These are phyloP conservation scores for Phoxinus phoxinus DNA, from an alignment of 2,113 vertebrate genomes.

Conservation along the genomic window DNA sequence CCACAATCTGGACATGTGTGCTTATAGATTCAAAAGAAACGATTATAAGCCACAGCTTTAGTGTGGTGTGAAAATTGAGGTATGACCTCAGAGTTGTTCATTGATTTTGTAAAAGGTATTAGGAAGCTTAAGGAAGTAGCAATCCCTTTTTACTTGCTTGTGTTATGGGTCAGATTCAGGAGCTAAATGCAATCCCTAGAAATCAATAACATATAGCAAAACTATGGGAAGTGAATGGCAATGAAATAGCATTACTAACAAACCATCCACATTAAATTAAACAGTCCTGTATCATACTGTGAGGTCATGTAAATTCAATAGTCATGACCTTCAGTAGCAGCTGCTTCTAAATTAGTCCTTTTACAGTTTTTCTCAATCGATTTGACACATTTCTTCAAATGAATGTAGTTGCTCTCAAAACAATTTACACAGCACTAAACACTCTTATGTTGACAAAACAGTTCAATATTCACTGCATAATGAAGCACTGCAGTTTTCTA, in stretches of 20 bases:
- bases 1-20: background rate
- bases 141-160: background rate
- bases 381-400: too few relatives aligned
- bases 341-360: background rate
- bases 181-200: background rate
- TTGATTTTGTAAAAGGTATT: constrained; percentile 5
- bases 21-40: background rate
- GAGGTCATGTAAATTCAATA: background rate
- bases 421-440: too few relatives aligned
- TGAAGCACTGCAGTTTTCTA: too few relatives aligned
- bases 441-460: too few relatives aligned
- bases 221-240: background rate
- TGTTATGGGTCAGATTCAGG: background rate
- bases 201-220: background rate
- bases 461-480: too few relatives aligned
- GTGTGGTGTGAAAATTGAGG: background rate
- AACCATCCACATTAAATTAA: background rate
- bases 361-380: background rate
- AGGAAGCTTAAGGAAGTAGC: constrained; percentile 8
- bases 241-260: too few relatives aligned
- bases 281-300: background rate
- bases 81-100: background rate
- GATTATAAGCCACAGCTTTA: background rate
- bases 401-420: too few relatives aligned
- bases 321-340: constrained; percentile 37